Conservation (phyloP, 2,888 invertebrate species). For the Portevinia maculata region DNA sequence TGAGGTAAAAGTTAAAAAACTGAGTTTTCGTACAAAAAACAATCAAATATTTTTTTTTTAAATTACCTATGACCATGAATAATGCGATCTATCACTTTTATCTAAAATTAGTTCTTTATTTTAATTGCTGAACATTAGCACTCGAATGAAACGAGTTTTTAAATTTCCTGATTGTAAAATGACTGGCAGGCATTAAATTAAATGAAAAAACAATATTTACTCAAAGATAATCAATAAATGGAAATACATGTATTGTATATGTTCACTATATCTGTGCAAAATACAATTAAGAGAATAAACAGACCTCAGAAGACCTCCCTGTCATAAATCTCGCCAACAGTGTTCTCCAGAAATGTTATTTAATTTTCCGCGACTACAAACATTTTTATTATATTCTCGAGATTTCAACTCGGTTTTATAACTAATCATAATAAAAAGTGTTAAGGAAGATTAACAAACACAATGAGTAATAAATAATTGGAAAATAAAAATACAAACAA, state of each 20-base stretch:
- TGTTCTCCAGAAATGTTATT: background rate
- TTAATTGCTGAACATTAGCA: conserved; percentile 8
- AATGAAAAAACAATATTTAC: conserved; percentile 1
- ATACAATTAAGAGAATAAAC: background rate
- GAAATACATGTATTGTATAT: background rate
- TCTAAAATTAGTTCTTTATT: background rate
- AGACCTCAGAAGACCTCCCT: background rate
- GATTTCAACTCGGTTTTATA: conserved; percentile 11
- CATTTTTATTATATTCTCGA: conserved; percentile 12
- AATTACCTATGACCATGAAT: background rate
- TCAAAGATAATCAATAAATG: conserved; percentile 7
- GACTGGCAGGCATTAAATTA: background rate
- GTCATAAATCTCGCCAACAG: conserved; percentile 36
- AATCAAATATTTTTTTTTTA: too few species aligned
- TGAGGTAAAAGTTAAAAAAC: too few species aligned
- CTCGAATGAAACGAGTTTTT: conserved; percentile 15
- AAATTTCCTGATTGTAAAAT: conserved; percentile 23
- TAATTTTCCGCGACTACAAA: conserved; percentile 9
- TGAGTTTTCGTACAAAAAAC: too few species aligned
- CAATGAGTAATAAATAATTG: background rate
- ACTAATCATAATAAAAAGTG: background rate
- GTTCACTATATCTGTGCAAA: background rate
- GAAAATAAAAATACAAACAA: background rate
- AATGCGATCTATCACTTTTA: background rate
- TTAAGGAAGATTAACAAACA: conserved; percentile 3